Evolutionary conservation across 2,113 vertebrate genomes (phyloP).

Genomic region (Loxodonta africana): DNA sequence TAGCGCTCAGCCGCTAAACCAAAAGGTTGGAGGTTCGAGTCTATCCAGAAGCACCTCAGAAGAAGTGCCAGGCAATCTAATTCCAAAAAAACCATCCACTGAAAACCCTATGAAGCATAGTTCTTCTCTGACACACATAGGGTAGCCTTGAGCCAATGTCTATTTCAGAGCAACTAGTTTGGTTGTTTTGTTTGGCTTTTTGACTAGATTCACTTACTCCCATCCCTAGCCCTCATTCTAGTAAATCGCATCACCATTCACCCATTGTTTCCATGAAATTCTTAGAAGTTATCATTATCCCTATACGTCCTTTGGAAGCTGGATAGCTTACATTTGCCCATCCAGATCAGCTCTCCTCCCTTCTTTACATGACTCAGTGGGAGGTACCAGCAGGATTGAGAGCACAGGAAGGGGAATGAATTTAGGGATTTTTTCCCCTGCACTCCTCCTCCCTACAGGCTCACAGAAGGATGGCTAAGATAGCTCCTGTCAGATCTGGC

Average conservation of each 20-base stretch:
- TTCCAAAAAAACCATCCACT: neutral
- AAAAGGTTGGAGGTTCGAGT: no score
- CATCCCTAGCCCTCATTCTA: neutral
- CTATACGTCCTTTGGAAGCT: neutral
- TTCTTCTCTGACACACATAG: neutral
- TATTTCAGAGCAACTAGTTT: neutral
- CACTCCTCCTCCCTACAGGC: neutral
- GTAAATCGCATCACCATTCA: conserved; percentile 5
- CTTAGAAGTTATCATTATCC: neutral
- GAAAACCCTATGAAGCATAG: neutral
- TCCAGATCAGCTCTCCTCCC: neutral
- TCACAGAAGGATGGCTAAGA: neutral
- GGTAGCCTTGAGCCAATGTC: neutral
- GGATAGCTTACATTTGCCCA: neutral
- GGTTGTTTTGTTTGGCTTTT: no score
- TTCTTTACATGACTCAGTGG: neutral
- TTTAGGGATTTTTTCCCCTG: neutral
- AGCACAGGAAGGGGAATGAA: neutral
- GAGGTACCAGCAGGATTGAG: neutral
- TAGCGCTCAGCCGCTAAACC: neutral
- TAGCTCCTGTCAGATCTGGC: neutral
- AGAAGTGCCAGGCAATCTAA: neutral
- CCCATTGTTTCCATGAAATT: neutral
- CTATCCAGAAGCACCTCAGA: neutral
- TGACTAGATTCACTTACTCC: neutral